Percentiles rank a stretch among this genome's conserved stretches.
These are phyloP conservation scores for Aporrectodea caliginosa DNA, from an alignment of 1,140 invertebrate species.

Conservation along the genomic window DNA sequence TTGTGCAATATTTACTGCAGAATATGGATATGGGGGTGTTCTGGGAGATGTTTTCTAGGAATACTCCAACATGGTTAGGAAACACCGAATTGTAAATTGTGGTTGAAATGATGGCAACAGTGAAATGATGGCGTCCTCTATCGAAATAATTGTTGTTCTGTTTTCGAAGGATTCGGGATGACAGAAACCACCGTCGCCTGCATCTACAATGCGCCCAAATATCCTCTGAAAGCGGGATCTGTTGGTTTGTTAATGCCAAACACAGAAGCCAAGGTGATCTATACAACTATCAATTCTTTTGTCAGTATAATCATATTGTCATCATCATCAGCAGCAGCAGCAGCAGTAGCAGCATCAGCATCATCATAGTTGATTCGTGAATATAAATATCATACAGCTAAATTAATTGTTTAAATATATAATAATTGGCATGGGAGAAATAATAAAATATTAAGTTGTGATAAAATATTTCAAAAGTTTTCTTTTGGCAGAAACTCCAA, in stretches of 20 bases:
- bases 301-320: too few relatives aligned
- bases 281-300: too few relatives aligned
- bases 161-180: conserved; percentile 28
- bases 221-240: conserved; percentile 20
- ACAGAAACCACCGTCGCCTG: conserved; percentile 21
- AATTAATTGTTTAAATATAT: too few relatives aligned
- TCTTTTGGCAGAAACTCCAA: too few relatives aligned
- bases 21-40: background rate
- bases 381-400: too few relatives aligned
- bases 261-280: conserved; percentile 23
- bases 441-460: too few relatives aligned
- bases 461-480: too few relatives aligned
- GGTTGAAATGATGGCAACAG: background rate
- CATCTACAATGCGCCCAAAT: background rate
- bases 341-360: too few relatives aligned
- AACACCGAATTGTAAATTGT: background rate
- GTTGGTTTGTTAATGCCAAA: conserved; percentile 20
- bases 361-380: too few relatives aligned
- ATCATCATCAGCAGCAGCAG: too few relatives aligned
- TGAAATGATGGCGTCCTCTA: background rate
- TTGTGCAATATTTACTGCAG: background rate
- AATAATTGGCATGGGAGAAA: too few relatives aligned
- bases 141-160: background rate
- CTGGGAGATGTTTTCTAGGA: background rate
- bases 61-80: background rate